phyloP scores from a whole-genome alignment of 2,797 vertebrate species.

The Halcyon leucocephala region DNA sequence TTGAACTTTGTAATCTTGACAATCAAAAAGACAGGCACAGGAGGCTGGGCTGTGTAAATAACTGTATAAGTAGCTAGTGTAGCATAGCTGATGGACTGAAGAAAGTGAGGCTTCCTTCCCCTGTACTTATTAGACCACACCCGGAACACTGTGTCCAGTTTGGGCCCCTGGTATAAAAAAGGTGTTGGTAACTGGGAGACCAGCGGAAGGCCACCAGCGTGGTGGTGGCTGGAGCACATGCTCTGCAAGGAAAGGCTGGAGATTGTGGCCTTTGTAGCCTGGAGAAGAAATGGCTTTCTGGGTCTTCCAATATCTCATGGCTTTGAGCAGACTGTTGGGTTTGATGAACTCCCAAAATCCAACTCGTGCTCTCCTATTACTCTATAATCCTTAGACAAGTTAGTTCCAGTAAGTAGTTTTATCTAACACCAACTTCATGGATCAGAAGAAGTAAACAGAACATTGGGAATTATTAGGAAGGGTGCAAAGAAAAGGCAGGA shows the following conservation, averaged over 20 bases:
- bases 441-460: background rate
- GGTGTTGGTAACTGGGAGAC: background rate
- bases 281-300: background rate
- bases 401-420: background rate
- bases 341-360: background rate
- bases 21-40: background rate
- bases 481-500: background rate
- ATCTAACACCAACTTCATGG: background rate
- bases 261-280: background rate
- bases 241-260: background rate
- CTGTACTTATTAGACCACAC: background rate
- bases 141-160: background rate
- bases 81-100: background rate
- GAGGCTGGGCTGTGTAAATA: background rate
- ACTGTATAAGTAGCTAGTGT: background rate
- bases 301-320: background rate
- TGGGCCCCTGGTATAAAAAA: background rate
- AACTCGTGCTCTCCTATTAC: background rate
- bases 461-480: background rate
- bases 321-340: background rate
- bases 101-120: background rate
- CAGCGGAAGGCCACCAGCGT: background rate
- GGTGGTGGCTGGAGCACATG: background rate
- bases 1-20: background rate
- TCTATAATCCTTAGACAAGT: background rate